These are phyloP conservation scores for Hafferia zeledoni DNA, from an alignment of 2,797 vertebrate genomes.

Conservation along the genomic window DNA sequence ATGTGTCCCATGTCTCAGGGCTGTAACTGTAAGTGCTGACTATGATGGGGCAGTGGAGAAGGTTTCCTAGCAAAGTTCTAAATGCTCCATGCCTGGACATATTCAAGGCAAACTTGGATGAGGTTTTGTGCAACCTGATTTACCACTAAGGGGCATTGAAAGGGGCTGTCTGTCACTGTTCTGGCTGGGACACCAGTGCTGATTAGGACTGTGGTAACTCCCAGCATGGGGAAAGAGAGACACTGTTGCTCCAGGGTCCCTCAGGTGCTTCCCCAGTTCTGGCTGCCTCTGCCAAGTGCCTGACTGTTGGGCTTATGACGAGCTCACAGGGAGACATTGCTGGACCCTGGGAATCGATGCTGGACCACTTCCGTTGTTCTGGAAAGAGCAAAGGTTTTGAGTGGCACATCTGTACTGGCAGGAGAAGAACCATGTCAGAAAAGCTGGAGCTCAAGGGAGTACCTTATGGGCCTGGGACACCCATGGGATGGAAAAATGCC, in stretches of 20 bases:
- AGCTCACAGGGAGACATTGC: background rate
- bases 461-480: background rate
- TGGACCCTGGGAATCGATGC: background rate
- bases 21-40: background rate
- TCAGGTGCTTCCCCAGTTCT: background rate
- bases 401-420: background rate
- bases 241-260: too few species aligned
- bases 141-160: too few species aligned
- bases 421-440: background rate
- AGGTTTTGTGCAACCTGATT: background rate
- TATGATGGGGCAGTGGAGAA: background rate
- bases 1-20: background rate
- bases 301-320: background rate
- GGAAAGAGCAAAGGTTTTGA: background rate
- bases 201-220: background rate
- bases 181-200: background rate
- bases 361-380: accelerated
- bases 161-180: background rate
- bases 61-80: background rate
- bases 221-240: background rate
- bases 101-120: background rate
- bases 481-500: background rate
- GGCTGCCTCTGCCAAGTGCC: background rate
- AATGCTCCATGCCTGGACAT: background rate
- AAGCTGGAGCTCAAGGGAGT: background rate